phyloP scores from a whole-genome alignment of 2,113 vertebrate species.

The Haliaeetus leucogaster region DNA sequence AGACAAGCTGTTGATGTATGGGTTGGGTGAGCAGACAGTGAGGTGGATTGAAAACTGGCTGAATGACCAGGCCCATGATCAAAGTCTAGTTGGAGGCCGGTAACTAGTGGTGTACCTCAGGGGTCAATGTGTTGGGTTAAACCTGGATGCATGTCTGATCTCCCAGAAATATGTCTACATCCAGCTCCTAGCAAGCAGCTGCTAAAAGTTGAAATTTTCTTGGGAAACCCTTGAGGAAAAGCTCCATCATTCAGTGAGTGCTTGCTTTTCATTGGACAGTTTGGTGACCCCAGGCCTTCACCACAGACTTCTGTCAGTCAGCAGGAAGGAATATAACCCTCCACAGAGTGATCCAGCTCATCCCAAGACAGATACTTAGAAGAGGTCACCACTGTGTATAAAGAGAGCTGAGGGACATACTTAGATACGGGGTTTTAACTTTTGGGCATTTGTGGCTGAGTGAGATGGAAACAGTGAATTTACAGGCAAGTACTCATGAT shows the following conservation, averaged over 20 bases:
- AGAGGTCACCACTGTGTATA: neutral
- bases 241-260: neutral
- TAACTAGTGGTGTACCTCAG: neutral
- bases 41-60: neutral
- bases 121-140: neutral
- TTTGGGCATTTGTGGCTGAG: neutral
- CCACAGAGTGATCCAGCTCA: neutral
- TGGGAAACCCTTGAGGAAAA: neutral
- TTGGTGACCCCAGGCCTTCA: neutral
- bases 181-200: neutral
- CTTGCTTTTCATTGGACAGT: neutral
- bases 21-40: neutral
- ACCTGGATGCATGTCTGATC: neutral
- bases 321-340: neutral
- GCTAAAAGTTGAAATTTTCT: neutral
- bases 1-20: no score
- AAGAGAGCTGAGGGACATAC: neutral
- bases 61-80: neutral
- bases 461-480: neutral
- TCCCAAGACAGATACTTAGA: neutral
- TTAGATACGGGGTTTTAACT: neutral
- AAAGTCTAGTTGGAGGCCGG: neutral
- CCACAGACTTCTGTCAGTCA: neutral
- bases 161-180: neutral
- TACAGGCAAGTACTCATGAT: neutral